phyloP scores from a whole-genome alignment of 2,888 invertebrate species.

The Hypomecis atomaria region DNA sequence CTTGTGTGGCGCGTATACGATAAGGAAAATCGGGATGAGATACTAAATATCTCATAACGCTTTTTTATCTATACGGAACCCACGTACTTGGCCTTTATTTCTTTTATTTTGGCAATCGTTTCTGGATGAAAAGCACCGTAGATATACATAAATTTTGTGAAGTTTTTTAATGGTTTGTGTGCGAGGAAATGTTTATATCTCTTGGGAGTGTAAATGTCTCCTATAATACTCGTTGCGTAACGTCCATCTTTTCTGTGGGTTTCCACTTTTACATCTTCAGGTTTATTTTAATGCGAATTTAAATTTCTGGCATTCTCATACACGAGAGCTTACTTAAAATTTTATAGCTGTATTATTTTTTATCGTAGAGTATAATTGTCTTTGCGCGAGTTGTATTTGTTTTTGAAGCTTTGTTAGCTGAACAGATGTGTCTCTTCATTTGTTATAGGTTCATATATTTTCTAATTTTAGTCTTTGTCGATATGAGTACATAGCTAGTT shows the following conservation, averaged over 20 bases:
- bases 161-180: slow-evolving; percentile 37
- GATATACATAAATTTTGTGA: slow-evolving; percentile 24
- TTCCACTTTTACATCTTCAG: slow-evolving; percentile 54
- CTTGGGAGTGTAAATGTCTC: slow-evolving; percentile 54
- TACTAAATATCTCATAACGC: no score
- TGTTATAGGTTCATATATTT: background rate
- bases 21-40: no score
- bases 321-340: slow-evolving; percentile 37
- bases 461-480: no score
- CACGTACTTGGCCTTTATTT: background rate
- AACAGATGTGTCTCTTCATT: background rate
- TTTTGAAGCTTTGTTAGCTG: slow-evolving; percentile 12
- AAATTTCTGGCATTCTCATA: slow-evolving; percentile 53
- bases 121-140: slow-evolving; percentile 9
- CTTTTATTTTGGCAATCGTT: slow-evolving; percentile 21
- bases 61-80: no score
- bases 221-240: slow-evolving; percentile 60
- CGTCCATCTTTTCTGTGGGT: slow-evolving; percentile 50
- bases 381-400: slow-evolving; percentile 4
- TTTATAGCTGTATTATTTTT: slow-evolving; percentile 43
- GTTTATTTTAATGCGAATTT: slow-evolving; percentile 57
- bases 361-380: slow-evolving; percentile 36
- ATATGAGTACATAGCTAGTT: no score
- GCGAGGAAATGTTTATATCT: slow-evolving; percentile 64
- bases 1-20: no score